Evolutionary conservation across 2,888 invertebrate genomes (phyloP), one percentile per base, ranked within the genome.

Genomic region (Cephus pygmeus): DNA sequence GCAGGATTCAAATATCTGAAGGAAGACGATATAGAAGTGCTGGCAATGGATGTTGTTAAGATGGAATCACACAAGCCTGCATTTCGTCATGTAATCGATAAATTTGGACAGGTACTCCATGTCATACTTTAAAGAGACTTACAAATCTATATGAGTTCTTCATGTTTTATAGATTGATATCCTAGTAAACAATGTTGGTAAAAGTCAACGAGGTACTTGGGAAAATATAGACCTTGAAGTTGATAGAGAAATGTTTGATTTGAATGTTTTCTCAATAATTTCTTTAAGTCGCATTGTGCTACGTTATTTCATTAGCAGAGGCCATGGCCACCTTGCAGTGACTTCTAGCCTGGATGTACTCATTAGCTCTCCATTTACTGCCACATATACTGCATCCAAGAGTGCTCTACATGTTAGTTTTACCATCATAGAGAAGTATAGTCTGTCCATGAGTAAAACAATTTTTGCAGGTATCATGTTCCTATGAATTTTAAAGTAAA

Each of bases 161-260:
- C 31, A 33, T 69, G 4, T 80, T 82, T 83, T 88, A 75, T 90
- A 94, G 92, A 91, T 97, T 71, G 96, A 97, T 88, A 93, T 97
- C 78, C 92, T 97, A 69, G 94, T 97, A 0, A 96, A 96, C 88
- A 97, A 97, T 92, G 97, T 97, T 1, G 97, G 97, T 0, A 92
- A 96, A 77, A 95, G 96, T 11, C 97, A 97, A 89, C 92, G 97
- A 81, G 95, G 95, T 0, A 85, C 90, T 33, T 97, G 96, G 95
- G 94, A 95, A 81, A 92, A 94, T 1, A 96, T 95, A 73, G 94
- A 95, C 1, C 81, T 96, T 1, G 90, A 92, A 71, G 96, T 97
- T 0, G 97, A 97, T 89, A 92, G 92, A 73, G 93, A 95, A 80
- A 92, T 97, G 85, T 96, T 97, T 87, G 95, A 96, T 68, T 88